Conservation (phyloP, 2,888 invertebrate species). For the Terebella lapidaria region DNA sequence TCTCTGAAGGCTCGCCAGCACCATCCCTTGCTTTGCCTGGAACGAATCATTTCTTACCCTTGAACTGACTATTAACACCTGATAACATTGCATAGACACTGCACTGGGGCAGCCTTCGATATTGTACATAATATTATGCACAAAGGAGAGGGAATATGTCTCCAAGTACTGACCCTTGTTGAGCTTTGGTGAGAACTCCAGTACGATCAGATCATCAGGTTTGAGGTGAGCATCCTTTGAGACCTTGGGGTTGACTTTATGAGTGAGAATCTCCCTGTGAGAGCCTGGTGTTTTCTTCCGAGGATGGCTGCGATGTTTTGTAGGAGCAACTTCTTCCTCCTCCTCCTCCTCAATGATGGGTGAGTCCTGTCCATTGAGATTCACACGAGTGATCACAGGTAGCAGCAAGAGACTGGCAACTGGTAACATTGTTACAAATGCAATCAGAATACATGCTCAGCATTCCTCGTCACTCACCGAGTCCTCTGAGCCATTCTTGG, state of each 20-base stretch:
- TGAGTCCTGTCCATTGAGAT: neutral
- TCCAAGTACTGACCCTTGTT: neutral
- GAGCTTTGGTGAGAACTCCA: neutral
- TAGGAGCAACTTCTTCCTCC: neutral
- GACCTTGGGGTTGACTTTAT: neutral
- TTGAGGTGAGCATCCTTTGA: neutral
- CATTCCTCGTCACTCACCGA: neutral
- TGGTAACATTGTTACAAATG: no score
- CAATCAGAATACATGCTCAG: no score
- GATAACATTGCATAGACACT: no score
- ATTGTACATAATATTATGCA: neutral
- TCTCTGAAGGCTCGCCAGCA: no score
- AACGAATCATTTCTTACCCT: no score
- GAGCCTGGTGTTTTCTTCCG: neutral
- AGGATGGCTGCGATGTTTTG: neutral
- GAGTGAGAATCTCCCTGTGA: no score
- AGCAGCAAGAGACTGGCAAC: no score
- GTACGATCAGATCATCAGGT: neutral
- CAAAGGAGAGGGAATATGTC: neutral
- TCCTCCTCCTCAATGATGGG: neutral
- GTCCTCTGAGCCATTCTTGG: neutral
- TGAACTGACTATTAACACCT: no score
- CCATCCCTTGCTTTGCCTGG: no score
- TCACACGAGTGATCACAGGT: neutral
- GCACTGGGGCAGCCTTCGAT: no score